A percentile compares a stretch with the other conserved stretches of the same genome.
Conservation (phyloP, 1,140 invertebrate genomes). For the Eriosoma lanigerum region DNA sequence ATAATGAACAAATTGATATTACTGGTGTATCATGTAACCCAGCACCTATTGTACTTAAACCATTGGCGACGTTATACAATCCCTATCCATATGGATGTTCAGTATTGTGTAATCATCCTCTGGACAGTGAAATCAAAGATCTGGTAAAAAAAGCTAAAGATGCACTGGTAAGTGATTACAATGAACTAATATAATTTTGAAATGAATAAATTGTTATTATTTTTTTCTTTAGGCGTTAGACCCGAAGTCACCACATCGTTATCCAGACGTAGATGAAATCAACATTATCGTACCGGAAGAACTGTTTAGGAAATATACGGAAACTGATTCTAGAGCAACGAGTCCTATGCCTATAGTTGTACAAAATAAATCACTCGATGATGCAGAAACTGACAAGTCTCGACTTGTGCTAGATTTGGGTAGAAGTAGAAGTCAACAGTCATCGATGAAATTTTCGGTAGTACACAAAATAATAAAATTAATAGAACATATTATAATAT, state of each 20-base stretch:
- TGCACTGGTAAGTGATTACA: conserved; percentile 63
- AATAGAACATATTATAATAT: no score
- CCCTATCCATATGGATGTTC: conserved; percentile 77
- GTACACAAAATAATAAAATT: no score
- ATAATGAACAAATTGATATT: conserved; percentile 6
- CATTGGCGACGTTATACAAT: conserved; percentile 76
- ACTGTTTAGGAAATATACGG: conserved; percentile 70
- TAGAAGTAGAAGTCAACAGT: conserved; percentile 55
- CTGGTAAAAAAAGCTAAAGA: conserved; percentile 72
- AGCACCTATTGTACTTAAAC: conserved; percentile 70
- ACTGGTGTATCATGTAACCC: conserved; percentile 31
- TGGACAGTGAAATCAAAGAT: conserved; percentile 72
- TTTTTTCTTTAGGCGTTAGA: conserved; percentile 23
- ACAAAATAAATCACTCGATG: conserved; percentile 35
- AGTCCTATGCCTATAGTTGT: conserved; percentile 74
- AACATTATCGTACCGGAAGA: conserved; percentile 62
- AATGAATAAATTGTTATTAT: background rate
- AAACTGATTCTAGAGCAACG: conserved; percentile 75
- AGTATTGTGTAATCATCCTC: conserved; percentile 78
- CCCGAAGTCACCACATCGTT: conserved; percentile 2
- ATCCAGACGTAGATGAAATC: conserved; percentile 52
- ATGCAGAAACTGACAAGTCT: conserved; percentile 57
- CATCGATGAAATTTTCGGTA: conserved; percentile 50
- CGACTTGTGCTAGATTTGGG: conserved; percentile 60
- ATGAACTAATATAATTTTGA: no score